Conservation (phyloP, 2,797 vertebrate species). For the Brachymystax lenok region DNA sequence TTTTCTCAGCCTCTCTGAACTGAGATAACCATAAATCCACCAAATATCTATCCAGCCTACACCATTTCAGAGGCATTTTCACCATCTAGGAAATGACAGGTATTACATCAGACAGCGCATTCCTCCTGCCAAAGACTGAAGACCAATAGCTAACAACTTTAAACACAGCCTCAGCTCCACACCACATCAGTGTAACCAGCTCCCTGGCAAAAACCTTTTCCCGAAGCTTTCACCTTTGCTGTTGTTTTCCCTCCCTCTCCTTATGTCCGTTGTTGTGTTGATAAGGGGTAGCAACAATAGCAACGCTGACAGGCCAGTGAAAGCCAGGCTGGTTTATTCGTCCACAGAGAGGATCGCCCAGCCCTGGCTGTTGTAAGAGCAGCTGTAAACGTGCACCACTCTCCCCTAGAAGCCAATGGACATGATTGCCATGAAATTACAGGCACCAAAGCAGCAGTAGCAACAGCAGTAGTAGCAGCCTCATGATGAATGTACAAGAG, state of each 20-base stretch:
- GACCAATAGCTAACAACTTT: neutral
- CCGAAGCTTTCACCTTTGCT: constrained; percentile 49
- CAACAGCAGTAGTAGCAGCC: neutral
- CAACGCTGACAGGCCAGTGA: constrained; percentile 8
- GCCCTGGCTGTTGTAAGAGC: constrained; percentile 59
- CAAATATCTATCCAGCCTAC: neutral
- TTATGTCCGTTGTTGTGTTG: neutral
- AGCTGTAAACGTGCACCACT: constrained; percentile 24
- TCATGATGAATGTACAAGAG: neutral
- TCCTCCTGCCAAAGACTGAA: neutral
- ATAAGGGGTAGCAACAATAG: neutral
- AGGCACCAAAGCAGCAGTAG: constrained; percentile 19
- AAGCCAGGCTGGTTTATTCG: constrained; percentile 22
- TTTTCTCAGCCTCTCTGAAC: neutral
- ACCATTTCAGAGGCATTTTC: neutral
- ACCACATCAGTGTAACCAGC: neutral
- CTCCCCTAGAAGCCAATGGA: constrained; percentile 19
- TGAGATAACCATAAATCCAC: neutral
- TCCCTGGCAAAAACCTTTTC: constrained; percentile 61
- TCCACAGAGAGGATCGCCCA: constrained; percentile 21
- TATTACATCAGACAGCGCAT: neutral
- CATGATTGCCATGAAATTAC: constrained; percentile 29
- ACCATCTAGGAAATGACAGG: neutral
- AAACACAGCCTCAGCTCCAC: neutral
- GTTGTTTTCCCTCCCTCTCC: neutral